These are phyloP conservation scores for Cydia fagiglandana DNA, from an alignment of 1,140 invertebrate genomes.

Conservation along the genomic window DNA sequence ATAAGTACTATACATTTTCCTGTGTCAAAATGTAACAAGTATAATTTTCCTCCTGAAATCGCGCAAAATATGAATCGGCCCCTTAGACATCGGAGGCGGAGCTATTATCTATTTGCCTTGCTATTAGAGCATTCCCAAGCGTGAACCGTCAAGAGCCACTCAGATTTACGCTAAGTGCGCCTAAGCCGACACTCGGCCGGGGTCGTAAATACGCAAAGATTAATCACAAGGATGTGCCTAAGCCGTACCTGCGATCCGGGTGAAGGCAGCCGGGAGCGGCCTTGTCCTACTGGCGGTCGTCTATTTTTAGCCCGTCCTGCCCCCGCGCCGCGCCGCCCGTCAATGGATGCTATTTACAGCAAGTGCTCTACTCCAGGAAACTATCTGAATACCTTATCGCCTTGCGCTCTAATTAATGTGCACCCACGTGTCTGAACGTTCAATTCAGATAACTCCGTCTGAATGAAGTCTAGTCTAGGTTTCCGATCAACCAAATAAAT, in stretches of 20 bases:
- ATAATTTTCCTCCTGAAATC: constrained; percentile 2
- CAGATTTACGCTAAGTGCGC: constrained; percentile 43
- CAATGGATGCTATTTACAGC: constrained; percentile 65
- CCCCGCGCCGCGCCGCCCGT: constrained; percentile 46
- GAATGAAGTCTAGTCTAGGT: background rate
- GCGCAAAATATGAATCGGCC: background rate
- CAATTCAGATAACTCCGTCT: background rate
- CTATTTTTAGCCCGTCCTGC: constrained; percentile 63
- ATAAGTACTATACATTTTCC: too few relatives aligned
- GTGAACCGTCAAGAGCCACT: constrained; percentile 38
- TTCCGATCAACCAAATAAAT: background rate
- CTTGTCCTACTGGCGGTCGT: constrained; percentile 63
- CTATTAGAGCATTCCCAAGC: constrained; percentile 38
- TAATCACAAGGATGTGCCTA: constrained; percentile 62
- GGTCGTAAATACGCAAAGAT: constrained; percentile 53
- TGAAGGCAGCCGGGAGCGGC: constrained; percentile 52
- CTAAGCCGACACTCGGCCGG: constrained; percentile 46
- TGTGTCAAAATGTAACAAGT: background rate
- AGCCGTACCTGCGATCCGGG: constrained; percentile 52
- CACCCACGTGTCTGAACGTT: background rate
- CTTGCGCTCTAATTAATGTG: constrained; percentile 19
- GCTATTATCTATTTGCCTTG: constrained; percentile 35
- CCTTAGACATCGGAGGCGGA: background rate
- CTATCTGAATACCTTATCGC: constrained; percentile 20
- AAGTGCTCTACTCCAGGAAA: constrained; percentile 34